Conservation (phyloP, 2,888 invertebrate genomes). For the Chrysolina oricalcia region DNA sequence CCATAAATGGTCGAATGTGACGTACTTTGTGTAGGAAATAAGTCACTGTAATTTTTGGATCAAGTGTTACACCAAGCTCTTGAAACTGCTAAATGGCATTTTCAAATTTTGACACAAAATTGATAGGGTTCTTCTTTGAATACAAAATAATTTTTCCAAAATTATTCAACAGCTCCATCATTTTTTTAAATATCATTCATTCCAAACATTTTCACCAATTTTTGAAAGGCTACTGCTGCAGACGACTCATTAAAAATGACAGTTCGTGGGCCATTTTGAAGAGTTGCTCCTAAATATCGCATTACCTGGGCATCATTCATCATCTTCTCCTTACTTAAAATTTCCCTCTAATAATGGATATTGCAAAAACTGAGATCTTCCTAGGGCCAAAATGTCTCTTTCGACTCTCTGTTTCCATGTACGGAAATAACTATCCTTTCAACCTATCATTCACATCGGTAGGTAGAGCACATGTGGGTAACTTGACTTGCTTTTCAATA, state of each 20-base stretch:
- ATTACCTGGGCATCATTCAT: too few relatives aligned
- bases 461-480: not conserved
- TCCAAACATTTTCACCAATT: too few relatives aligned
- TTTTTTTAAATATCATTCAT: too few relatives aligned
- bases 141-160: too few relatives aligned
- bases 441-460: not conserved
- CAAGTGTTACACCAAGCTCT: too few relatives aligned
- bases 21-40: too few relatives aligned
- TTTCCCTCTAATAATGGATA: not conserved
- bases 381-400: not conserved
- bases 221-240: too few relatives aligned
- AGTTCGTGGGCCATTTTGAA: too few relatives aligned
- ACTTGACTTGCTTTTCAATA: not conserved
- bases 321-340: not conserved
- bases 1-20: not conserved
- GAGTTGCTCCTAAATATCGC: not conserved
- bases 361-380: not conserved
- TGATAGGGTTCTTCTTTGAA: not conserved
- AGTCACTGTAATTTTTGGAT: too few relatives aligned
- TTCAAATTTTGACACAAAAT: slow-evolving; percentile 7
- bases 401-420: not conserved
- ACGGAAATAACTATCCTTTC: too few relatives aligned
- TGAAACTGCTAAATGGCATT: not conserved
- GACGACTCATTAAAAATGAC: too few relatives aligned
- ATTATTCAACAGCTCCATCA: too few relatives aligned